Base-by-base conservation (phyloP, 1,140 invertebrate genomes). In the Andricus grossulariae region DNA sequence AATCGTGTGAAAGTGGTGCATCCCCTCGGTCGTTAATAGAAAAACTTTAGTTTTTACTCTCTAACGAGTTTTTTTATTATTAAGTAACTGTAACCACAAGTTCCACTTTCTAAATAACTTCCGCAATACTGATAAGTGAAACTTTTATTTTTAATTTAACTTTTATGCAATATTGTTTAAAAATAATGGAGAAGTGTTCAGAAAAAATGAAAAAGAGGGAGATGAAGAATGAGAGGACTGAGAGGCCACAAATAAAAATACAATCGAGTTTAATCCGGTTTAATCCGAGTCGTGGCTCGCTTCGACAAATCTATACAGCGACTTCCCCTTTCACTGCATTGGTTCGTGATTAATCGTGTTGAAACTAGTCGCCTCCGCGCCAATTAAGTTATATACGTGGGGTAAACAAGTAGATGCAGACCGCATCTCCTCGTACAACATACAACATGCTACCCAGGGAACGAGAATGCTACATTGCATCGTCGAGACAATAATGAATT, bases 321-420 rank as follows among this genome's bases (percentile, higher is more conserved):
- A 49, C 72, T 52, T 72, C 19, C 49, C 50, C 54, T 74, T 70
- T 12, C 11, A 32, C 39, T 70, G 25, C 39, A 70, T 19, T 12
- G 16, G n/a, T 54, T 74, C 73, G 76, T 84, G 86, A 87, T 86
- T 86, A 87, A 86, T 85, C 83, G 85, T 83, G 83, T 84, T 87
- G 83, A 85, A 86, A 87, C 81, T 86, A 82, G 81, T 82, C 83
- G 85, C 83, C 85, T 86, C 80, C 78, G 77, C 83, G 85, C 80
- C 84, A 84, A 87, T 87, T 87, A 86, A 84, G 76, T 84, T 18
- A 54, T 54, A 8, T 54, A 54, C 18, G 18, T 54, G 18, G 52
- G 52, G 18, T 19, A 54, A 54, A 54, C 2, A 54, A n/a, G n/a
- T 10, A 54, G 52, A 54, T 54, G 10, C 39, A 45, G 6, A 45